These are phyloP conservation scores for Hyppa rectilinea DNA, from an alignment of 2,888 invertebrate genomes.

Conservation along the genomic window DNA sequence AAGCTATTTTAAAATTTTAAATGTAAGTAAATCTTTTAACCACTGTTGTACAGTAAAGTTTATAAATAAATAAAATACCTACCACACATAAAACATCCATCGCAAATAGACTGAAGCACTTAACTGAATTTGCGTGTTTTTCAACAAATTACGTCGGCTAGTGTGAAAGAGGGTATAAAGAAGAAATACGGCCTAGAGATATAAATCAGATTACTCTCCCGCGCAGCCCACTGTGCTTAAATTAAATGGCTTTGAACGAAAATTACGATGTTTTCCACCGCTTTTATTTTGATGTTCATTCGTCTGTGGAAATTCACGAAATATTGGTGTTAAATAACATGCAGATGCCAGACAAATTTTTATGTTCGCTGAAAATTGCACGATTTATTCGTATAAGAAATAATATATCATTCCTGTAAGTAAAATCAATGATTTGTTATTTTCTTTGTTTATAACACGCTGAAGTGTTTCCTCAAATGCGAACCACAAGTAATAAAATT, in stretches of 20 bases:
- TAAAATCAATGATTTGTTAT: slow-evolving; percentile 38
- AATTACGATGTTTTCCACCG: slow-evolving; percentile 81
- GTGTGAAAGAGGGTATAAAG: slow-evolving; percentile 76
- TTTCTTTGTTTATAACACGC: slow-evolving; percentile 40
- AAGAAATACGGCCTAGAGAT: slow-evolving; percentile 78
- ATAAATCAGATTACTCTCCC: slow-evolving; percentile 85
- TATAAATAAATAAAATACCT: slow-evolving; percentile 53
- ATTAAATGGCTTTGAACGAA: slow-evolving; percentile 82
- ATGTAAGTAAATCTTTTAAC: slow-evolving; percentile 22
- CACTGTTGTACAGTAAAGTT: slow-evolving; percentile 35
- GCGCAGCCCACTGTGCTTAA: slow-evolving; percentile 77
- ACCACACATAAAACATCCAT: slow-evolving; percentile 57
- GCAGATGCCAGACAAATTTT: slow-evolving; percentile 29
- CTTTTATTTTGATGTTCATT: slow-evolving; percentile 71
- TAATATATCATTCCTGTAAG: slow-evolving; percentile 8
- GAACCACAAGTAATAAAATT: slow-evolving; percentile 45
- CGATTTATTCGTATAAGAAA: slow-evolving; percentile 24
- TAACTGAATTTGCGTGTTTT: slow-evolving; percentile 78
- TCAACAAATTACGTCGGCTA: slow-evolving; percentile 78
- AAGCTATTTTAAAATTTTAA: slow-evolving; percentile 7
- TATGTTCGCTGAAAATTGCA: slow-evolving; percentile 23
- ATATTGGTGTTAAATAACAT: slow-evolving; percentile 39
- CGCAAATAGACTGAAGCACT: slow-evolving; percentile 72
- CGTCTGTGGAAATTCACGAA: slow-evolving; percentile 51
- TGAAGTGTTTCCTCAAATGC: slow-evolving; percentile 37